Evolutionary conservation across 2,113 vertebrate species (phyloP).

Genomic region (Eolophus roseicapilla): DNA sequence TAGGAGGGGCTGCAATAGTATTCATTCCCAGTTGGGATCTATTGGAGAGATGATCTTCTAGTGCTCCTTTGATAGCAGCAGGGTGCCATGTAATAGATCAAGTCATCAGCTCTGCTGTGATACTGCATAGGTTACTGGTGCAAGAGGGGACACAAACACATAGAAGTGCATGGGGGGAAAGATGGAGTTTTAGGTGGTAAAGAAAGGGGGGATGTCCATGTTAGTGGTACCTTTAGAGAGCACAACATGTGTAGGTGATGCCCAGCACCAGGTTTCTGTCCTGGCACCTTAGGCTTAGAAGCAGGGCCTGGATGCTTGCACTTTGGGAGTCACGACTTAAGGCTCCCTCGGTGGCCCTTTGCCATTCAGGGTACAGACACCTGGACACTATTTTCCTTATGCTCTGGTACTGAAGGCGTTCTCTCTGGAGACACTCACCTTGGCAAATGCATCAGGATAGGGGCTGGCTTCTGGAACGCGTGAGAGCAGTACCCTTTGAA

Average conservation of each 20-base stretch:
- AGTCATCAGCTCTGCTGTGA: background rate
- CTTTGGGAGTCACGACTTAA: background rate
- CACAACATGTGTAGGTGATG: background rate
- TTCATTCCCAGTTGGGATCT: background rate
- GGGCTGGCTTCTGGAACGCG: background rate
- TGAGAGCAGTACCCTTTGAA: background rate
- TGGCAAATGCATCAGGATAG: background rate
- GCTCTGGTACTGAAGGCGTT: background rate
- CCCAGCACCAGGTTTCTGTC: background rate
- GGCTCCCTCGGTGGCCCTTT: background rate
- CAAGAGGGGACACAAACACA: background rate
- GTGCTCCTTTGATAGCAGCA: background rate
- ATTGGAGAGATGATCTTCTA: background rate
- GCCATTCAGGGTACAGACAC: background rate
- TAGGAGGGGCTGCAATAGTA: fast-evolving
- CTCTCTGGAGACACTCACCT: background rate
- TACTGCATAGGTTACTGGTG: background rate
- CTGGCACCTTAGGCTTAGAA: background rate
- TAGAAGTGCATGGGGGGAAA: background rate
- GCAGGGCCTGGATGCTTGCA: background rate
- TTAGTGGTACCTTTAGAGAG: background rate
- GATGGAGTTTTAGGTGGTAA: background rate
- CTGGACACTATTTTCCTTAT: background rate
- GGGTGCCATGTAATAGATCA: fast-evolving
- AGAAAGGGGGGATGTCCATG: background rate